Evolutionary conservation across 2,797 vertebrate genomes (phyloP).

Genomic region (Glyptemys insculpta): DNA sequence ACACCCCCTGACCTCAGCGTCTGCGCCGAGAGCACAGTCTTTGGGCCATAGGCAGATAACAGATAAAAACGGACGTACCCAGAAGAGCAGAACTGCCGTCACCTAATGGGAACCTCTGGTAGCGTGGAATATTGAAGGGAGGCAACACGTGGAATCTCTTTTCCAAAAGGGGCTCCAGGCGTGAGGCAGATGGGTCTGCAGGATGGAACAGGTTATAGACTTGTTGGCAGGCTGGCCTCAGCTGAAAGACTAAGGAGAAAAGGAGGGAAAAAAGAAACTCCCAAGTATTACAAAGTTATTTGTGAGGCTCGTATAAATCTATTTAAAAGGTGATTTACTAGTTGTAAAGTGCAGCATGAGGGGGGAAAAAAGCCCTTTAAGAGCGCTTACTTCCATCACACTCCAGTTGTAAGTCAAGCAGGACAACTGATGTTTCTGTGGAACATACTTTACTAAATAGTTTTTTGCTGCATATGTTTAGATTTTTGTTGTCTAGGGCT

Average conservation of each 20-base stretch:
- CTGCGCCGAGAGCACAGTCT: fast-evolving
- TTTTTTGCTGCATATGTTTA: neutral
- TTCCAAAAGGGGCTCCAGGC: slow-evolving; percentile 95
- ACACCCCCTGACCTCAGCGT: neutral
- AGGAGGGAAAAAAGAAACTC: neutral
- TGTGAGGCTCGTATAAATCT: neutral
- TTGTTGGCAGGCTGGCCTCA: slow-evolving; percentile 96
- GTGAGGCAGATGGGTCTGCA: slow-evolving; percentile 96
- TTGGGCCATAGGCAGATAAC: neutral
- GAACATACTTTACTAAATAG: neutral
- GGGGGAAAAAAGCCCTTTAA: fast-evolving
- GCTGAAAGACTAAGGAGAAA: slow-evolving; percentile 86
- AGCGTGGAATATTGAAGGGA: slow-evolving; percentile 93
- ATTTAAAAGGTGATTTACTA: neutral
- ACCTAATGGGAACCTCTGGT: slow-evolving; percentile 95
- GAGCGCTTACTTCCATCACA: neutral
- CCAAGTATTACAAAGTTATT: neutral
- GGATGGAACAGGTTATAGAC: slow-evolving; percentile 99
- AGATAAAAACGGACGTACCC: slow-evolving; percentile 83
- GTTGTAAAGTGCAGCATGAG: neutral
- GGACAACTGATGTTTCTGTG: neutral
- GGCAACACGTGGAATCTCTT: slow-evolving; percentile 93
- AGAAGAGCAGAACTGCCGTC: slow-evolving; percentile 94
- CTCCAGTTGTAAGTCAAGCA: neutral
- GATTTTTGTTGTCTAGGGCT: neutral